Percentiles rank a stretch among this genome's conserved stretches.
Evolutionary conservation across 1,140 invertebrate species (phyloP).

Genomic region (Drosophila lini): DNA sequence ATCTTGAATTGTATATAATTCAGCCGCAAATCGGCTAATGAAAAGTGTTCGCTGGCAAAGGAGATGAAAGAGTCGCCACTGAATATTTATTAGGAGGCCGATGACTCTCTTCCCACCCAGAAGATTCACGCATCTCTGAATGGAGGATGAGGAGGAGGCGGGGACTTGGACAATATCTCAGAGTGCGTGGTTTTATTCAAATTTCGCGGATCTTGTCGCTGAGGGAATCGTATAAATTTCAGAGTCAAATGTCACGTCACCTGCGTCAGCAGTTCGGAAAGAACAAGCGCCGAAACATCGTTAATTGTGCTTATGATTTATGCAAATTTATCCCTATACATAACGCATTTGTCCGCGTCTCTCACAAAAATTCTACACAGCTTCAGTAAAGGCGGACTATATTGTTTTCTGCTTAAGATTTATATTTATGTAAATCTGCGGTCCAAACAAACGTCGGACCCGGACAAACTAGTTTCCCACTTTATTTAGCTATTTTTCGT

Average conservation of each 20-base stretch:
- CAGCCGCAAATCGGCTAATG: conserved; percentile 30
- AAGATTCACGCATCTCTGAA: conserved; percentile 35
- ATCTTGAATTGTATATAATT: conserved; percentile 2
- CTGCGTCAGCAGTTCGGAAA: conserved; percentile 59
- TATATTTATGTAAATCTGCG: conserved; percentile 54
- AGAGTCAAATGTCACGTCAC: conserved; percentile 66
- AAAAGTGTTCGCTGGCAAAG: conserved; percentile 32
- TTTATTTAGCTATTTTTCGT: conserved; percentile 14
- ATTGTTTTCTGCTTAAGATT: conserved; percentile 54
- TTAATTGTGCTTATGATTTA: conserved; percentile 82
- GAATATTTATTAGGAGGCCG: conserved; percentile 62
- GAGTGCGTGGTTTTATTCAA: conserved; percentile 65
- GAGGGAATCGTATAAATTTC: conserved; percentile 43
- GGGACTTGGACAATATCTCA: conserved; percentile 17
- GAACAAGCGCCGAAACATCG: conserved; percentile 59
- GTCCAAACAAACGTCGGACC: conserved; percentile 36
- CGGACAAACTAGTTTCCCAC: conserved; percentile 55
- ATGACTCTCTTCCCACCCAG: conserved; percentile 29
- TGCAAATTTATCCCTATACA: conserved; percentile 76
- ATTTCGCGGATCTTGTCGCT: conserved; percentile 71
- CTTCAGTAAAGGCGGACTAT: conserved; percentile 63
- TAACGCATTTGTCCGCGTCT: conserved; percentile 50
- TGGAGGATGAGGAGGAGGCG: conserved; percentile 3
- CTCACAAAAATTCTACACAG: conserved; percentile 25
- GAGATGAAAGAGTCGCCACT: conserved; percentile 23